Evolutionary conservation across 1,140 invertebrate genomes (phyloP), one percentile per base, ranked within the genome.

Genomic region (Heliconius hermathena): DNA sequence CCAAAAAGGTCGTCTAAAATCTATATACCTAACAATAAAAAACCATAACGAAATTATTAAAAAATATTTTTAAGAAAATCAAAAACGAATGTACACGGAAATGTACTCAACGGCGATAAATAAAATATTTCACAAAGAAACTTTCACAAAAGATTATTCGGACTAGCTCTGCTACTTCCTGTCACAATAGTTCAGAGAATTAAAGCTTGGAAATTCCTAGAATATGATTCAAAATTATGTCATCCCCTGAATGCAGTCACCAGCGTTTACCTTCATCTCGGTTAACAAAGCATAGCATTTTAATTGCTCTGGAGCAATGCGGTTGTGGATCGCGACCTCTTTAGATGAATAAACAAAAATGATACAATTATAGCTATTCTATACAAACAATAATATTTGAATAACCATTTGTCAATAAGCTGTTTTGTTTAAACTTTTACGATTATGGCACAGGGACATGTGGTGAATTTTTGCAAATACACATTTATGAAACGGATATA

Each of bases 201-300:
- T 29, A 66, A 29, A 66, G 26, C 60, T 66, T 66, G 60, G 9
- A 66, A 66, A 29, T 60, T 26, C 29, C 60, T 66, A 16, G 22
- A 66, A 66, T 66, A 26, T 29, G 26, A 26, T 66, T 5, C 26
- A 29, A n/a, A 66, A 66, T 66, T 66, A 66, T 66, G 60, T 66
- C 54, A 29, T 4, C 22, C 11, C 22, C 60, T 66, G 60, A 66
- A 66, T 66, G 60, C 60, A 16, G 60, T 66, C 60, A 26, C 60
- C n/a, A 3, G 13, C 60, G 60, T 66, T 66, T 66, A 66, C 60
- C 60, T 66, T 66, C 57, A 22, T 11, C 60, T 66, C 60, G 26
- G 60, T 29, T 66, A 66, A 66, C 60, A 66, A 66, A 66, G 60
- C 60, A 22, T 66, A 29, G 26, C 11, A 29, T 66, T 66, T 66